Conservation (phyloP, 2,888 invertebrate species). For the Piscicola geometra region DNA sequence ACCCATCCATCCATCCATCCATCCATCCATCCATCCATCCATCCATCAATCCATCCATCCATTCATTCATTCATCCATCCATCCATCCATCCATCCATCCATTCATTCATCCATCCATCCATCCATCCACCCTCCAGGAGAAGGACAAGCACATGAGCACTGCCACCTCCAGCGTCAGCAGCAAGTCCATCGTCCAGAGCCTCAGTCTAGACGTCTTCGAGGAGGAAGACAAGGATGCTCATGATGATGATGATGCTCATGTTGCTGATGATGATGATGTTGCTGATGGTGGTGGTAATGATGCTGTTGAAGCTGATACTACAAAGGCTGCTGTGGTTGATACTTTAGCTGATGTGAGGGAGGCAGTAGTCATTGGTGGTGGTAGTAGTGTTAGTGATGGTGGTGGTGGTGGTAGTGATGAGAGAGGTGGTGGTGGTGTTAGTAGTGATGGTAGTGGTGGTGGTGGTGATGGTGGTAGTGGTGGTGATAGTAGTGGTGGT, state of each 20-base stretch:
- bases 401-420: not conserved
- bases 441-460: not conserved
- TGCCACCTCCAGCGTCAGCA: slow-evolving; percentile 14
- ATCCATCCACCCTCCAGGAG: slow-evolving; percentile 7
- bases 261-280: too few relatives aligned
- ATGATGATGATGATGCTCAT: not conserved
- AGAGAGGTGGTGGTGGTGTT: not conserved
- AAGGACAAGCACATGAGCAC: slow-evolving; percentile 7
- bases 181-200: slow-evolving; percentile 41
- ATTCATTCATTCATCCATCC: too few relatives aligned
- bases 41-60: too few relatives aligned
- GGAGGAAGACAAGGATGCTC: slow-evolving; percentile 49
- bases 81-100: too few relatives aligned
- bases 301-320: not conserved
- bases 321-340: not conserved
- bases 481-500: not conserved
- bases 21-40: too few relatives aligned
- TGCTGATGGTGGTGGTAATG: too few relatives aligned
- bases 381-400: not conserved
- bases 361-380: not conserved
- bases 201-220: slow-evolving; percentile 59
- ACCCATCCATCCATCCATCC: too few relatives aligned
- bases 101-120: too few relatives aligned
- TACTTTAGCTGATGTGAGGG: not conserved
- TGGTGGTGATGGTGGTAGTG: not conserved